A percentile compares a stretch with the other conserved stretches of the same genome.
Evolutionary conservation across 2,113 vertebrate genomes (phyloP).

Genomic region (Oreochromis aureus): DNA sequence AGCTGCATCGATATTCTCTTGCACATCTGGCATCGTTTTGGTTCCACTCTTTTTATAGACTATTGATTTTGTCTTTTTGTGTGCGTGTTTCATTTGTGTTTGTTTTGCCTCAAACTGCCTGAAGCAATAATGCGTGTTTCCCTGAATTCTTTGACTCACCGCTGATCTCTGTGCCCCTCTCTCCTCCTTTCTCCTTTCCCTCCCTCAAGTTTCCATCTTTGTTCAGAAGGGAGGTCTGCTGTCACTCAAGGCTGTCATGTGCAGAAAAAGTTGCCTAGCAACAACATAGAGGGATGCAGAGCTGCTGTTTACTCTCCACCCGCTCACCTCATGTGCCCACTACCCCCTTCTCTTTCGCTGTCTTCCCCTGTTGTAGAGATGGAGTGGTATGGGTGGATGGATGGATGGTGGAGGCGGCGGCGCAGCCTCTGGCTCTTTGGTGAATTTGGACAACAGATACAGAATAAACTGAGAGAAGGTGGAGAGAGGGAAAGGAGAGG

Average conservation of each 20-base stretch:
- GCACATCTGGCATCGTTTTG: not conserved
- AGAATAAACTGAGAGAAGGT: conserved; percentile 16
- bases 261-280: conserved; percentile 64
- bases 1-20: not conserved
- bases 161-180: not conserved
- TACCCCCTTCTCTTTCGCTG: conserved; percentile 1
- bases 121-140: not conserved
- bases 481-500: not conserved
- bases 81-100: not conserved
- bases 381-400: conserved; percentile 10
- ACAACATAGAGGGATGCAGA: conserved; percentile 44
- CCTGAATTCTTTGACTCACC: not conserved
- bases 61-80: not conserved
- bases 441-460: conserved; percentile 40
- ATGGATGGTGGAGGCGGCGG: not conserved
- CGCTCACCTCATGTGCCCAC: conserved; percentile 35
- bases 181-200: not conserved
- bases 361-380: conserved; percentile 2
- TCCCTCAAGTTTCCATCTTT: conserved; percentile 43
- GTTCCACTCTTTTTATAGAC: not conserved
- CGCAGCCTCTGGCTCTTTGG: conserved; percentile 1
- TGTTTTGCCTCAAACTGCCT: not conserved
- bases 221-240: conserved; percentile 46
- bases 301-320: conserved; percentile 46
- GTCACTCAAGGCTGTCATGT: conserved; percentile 59